phyloP scores from a whole-genome alignment of 2,888 invertebrate genomes.

The Pseudanteris insignis region DNA sequence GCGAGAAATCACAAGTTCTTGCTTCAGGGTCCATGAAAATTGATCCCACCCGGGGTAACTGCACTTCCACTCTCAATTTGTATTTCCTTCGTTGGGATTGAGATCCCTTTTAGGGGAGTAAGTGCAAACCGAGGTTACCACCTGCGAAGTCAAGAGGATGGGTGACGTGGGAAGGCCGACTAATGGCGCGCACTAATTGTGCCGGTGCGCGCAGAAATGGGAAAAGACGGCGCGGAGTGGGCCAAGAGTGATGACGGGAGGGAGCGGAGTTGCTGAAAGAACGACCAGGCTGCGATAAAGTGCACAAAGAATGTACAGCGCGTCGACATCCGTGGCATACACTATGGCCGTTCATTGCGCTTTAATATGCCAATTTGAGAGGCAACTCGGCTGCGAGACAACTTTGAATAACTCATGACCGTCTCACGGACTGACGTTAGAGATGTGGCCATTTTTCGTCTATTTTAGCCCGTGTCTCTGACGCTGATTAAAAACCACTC shows the following conservation, averaged over 20 bases:
- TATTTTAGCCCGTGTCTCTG: too few species aligned
- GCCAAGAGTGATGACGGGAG: constrained; percentile 34
- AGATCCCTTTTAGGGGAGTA: constrained; percentile 31
- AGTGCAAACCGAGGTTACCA: constrained; percentile 39
- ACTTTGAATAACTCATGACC: constrained; percentile 13
- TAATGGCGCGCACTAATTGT: constrained; percentile 64
- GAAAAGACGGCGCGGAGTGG: constrained; percentile 25
- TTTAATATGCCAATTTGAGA: constrained; percentile 37
- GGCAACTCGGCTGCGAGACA: constrained; percentile 9
- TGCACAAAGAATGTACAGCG: constrained; percentile 35
- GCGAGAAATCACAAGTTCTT: constrained; percentile 34
- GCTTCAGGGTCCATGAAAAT: constrained; percentile 35
- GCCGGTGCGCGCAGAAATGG: constrained; percentile 37
- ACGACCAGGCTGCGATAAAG: constrained; percentile 33
- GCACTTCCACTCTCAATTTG: constrained; percentile 27
- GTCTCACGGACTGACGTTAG: background rate
- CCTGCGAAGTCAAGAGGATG: constrained; percentile 41
- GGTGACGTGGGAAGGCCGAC: too few species aligned
- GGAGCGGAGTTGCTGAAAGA: constrained; percentile 36
- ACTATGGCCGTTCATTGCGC: constrained; percentile 11
- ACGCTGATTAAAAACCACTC: too few species aligned
- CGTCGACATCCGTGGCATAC: constrained; percentile 21
- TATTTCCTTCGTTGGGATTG: constrained; percentile 33
- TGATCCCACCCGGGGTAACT: constrained; percentile 25
- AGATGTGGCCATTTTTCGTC: background rate